phyloP scores from a whole-genome alignment of 2,797 vertebrate species.

The Monodelphis domestica region DNA sequence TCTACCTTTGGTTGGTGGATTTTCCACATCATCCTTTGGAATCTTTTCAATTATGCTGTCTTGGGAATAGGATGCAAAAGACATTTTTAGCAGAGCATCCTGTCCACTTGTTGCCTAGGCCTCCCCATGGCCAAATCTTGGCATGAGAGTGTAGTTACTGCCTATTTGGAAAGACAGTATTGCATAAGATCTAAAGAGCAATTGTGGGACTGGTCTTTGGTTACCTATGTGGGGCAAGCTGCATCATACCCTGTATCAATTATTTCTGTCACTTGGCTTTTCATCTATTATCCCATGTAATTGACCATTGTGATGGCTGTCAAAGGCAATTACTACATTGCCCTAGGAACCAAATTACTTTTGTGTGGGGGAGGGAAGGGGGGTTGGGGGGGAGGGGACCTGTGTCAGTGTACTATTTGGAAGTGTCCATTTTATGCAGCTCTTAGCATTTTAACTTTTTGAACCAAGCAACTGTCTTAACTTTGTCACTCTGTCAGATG shows the following conservation, averaged over 20 bases:
- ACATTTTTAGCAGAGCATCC: slow-evolving; percentile 21
- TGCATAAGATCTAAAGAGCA: slow-evolving; percentile 69
- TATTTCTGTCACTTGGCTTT: slow-evolving; percentile 73
- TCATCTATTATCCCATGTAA: slow-evolving; percentile 50
- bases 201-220: slow-evolving; percentile 73
- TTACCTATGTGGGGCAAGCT: slow-evolving; percentile 74
- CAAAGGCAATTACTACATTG: slow-evolving; percentile 64
- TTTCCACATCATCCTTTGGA: slow-evolving; percentile 47
- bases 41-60: slow-evolving; percentile 51
- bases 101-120: slow-evolving; percentile 49
- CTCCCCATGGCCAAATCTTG: slow-evolving; percentile 59
- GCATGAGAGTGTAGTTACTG: slow-evolving; percentile 69
- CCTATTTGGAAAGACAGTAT: slow-evolving; percentile 71
- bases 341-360: slow-evolving; percentile 60
- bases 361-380: slow-evolving; percentile 46
- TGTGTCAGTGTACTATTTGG: slow-evolving; percentile 43
- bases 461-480: slow-evolving; percentile 49
- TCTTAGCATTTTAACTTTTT: slow-evolving; percentile 42
- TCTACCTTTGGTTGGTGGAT: slow-evolving; percentile 59
- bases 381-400: slow-evolving; percentile 60
- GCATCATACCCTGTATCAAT: slow-evolving; percentile 62
- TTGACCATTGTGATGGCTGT: slow-evolving; percentile 45
- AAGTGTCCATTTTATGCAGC: rapidly evolving
- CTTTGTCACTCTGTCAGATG: slow-evolving; percentile 36
- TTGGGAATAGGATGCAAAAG: slow-evolving; percentile 46